Evolutionary conservation across 2,888 invertebrate species (phyloP).

Genomic region (Leptarthrus brevirostris): DNA sequence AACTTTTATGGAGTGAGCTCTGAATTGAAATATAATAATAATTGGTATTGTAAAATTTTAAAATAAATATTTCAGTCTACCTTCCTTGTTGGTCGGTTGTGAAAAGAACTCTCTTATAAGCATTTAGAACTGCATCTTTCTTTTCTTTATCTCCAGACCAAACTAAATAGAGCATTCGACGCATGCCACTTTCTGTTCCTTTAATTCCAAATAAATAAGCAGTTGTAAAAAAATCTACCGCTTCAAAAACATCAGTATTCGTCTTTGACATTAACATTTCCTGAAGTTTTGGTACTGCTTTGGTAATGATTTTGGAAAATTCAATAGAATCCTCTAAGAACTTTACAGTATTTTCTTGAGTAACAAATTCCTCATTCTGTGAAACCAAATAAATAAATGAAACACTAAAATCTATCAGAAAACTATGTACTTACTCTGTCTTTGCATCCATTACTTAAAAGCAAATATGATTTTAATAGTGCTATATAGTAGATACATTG

Average conservation of each 20-base stretch:
- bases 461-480: conserved; percentile 63
- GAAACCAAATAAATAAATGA: conserved; percentile 24
- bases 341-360: conserved; percentile 74
- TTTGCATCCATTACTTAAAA: conserved; percentile 61
- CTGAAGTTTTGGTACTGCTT: conserved; percentile 73
- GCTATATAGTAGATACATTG: conserved; percentile 63
- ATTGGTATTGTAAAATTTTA: conserved; percentile 3
- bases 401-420: conserved; percentile 1
- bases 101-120: conserved; percentile 73
- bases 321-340: conserved; percentile 77
- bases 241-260: conserved; percentile 85
- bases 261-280: conserved; percentile 79
- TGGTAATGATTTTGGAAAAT: conserved; percentile 66
- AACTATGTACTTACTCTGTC: conserved; percentile 60
- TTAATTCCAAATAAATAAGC: conserved; percentile 83
- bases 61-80: conserved; percentile 52
- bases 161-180: conserved; percentile 81
- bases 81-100: conserved; percentile 63
- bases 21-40: conserved; percentile 56
- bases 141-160: conserved; percentile 83
- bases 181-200: conserved; percentile 77
- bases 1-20: conserved; percentile 69
- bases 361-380: conserved; percentile 70
- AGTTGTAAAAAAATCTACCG: conserved; percentile 87
- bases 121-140: conserved; percentile 79